A percentile compares a stretch with the other conserved stretches of the same genome.
These are phyloP conservation scores for Nothocercus julius DNA, from an alignment of 2,113 vertebrate genomes.

Conservation along the genomic window DNA sequence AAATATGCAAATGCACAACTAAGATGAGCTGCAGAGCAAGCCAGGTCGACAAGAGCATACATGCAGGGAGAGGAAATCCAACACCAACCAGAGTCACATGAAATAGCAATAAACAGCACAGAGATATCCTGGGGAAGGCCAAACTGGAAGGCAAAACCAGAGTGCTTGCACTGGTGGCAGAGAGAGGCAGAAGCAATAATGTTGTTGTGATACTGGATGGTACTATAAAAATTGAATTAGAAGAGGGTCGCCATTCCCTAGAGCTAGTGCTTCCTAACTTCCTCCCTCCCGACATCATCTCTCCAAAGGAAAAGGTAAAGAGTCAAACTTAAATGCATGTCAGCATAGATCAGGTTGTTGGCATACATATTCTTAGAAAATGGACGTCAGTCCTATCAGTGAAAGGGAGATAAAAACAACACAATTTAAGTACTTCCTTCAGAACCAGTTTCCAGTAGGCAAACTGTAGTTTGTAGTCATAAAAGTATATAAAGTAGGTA, in stretches of 20 bases:
- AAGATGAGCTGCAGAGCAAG: not conserved
- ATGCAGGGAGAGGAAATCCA: not conserved
- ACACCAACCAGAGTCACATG: conserved; percentile 28
- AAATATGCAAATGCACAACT: conserved; percentile 4
- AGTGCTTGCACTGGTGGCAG: not conserved
- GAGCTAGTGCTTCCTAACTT: not conserved
- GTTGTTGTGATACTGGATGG: not conserved
- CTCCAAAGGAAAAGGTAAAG: not conserved
- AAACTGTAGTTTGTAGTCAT: no score
- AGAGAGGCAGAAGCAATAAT: not conserved
- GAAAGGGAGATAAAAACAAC: not conserved
- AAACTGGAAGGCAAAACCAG: not conserved
- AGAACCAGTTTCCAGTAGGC: not conserved
- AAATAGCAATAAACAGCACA: not conserved
- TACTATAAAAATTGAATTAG: not conserved
- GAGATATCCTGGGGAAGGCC: not conserved
- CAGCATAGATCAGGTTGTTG: not conserved
- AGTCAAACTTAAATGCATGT: not conserved
- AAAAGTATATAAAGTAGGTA: no score
- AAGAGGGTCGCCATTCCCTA: not conserved
- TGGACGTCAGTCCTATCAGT: not conserved
- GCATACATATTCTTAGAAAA: not conserved
- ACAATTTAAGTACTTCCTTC: not conserved
- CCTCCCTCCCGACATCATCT: not conserved
- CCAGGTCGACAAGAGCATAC: not conserved